Evolutionary conservation across 2,113 vertebrate species (phyloP).

Genomic region (Candoia aspera): DNA sequence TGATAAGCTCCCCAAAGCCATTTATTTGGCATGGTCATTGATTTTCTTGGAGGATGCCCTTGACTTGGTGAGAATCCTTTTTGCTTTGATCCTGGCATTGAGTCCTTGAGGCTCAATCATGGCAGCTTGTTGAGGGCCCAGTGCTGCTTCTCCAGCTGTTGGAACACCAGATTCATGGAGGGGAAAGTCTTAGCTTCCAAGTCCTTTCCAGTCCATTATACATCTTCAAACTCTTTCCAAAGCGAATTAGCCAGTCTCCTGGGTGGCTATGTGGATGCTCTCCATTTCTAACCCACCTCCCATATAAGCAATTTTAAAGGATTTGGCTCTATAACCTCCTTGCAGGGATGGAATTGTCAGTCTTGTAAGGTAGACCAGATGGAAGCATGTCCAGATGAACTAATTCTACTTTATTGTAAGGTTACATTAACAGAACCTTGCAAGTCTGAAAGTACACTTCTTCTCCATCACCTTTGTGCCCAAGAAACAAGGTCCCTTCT

Average conservation of each 20-base stretch:
- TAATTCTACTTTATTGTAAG: too few relatives aligned
- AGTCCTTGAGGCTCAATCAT: background rate
- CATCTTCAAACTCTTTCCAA: background rate
- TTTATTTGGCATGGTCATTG: conserved; percentile 36
- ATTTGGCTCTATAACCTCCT: background rate
- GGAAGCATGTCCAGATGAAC: background rate
- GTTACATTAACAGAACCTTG: too few relatives aligned
- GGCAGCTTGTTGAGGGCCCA: too few relatives aligned
- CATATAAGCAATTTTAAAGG: background rate
- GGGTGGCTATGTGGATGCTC: background rate
- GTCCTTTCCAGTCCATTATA: background rate
- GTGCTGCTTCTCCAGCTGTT: background rate
- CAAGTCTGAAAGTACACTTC: too few relatives aligned
- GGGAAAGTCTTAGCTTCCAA: background rate
- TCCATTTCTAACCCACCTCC: background rate
- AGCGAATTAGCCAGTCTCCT: background rate
- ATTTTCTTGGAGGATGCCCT: conserved; percentile 7
- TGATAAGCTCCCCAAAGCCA: conserved; percentile 43
- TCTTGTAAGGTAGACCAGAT: background rate
- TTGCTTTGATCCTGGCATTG: background rate
- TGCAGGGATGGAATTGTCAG: too few relatives aligned
- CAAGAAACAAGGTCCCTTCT: too few relatives aligned
- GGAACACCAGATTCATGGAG: too few relatives aligned
- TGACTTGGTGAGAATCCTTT: background rate
- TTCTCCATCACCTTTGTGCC: too few relatives aligned